Conservation (phyloP, 2,113 vertebrate species). For the Ameiurus melas region DNA sequence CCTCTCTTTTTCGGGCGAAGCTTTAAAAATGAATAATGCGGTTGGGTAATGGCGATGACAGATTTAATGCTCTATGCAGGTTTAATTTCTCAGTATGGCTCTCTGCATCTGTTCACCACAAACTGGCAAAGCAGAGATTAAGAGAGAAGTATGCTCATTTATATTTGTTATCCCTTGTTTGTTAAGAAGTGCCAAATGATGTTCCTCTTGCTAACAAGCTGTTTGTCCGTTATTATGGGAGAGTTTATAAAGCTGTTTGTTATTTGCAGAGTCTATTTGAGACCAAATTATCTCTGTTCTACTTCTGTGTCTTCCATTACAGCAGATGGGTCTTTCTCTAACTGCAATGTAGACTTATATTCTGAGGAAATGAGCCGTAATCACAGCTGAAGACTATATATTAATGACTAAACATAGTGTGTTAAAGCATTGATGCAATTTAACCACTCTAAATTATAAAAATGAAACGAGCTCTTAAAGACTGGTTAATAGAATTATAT, state of each 20-base stretch:
- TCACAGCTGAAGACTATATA: constrained; percentile 6
- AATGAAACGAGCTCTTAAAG: not conserved
- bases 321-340: not conserved
- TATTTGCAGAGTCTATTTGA: constrained; percentile 4
- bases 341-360: not conserved
- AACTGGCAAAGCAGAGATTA: constrained; percentile 9
- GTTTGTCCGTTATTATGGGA: not conserved
- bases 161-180: constrained; percentile 20
- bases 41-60: not conserved
- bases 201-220: constrained; percentile 37
- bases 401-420: constrained; percentile 13
- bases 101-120: not conserved
- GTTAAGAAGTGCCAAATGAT: constrained; percentile 29
- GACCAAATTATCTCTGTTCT: not conserved
- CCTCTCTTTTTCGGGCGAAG: constrained; percentile 2
- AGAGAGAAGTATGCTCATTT: constrained; percentile 16
- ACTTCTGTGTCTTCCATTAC: constrained; percentile 4
- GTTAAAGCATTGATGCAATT: not conserved
- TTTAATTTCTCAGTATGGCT: constrained; percentile 9
- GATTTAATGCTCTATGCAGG: constrained; percentile 17
- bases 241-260: constrained; percentile 7
- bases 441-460: constrained; percentile 9
- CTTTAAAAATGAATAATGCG: constrained; percentile 50
- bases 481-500: not conserved
- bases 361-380: not conserved